Evolutionary conservation across 2,797 vertebrate genomes (phyloP), one percentile per base, ranked within the genome.

Genomic region (Clarias platycephalus): DNA sequence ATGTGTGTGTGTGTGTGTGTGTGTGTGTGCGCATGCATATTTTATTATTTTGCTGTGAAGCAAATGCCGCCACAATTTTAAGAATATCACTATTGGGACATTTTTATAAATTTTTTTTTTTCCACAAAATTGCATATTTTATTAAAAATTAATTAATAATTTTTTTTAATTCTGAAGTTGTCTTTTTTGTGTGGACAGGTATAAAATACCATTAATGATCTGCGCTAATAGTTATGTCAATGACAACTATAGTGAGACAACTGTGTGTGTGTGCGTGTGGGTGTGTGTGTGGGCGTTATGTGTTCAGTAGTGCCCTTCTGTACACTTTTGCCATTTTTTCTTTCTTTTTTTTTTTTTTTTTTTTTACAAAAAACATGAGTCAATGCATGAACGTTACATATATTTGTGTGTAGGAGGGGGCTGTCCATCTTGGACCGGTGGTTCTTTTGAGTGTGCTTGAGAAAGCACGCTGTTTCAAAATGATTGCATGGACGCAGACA

Each of bases 391-490:
- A 40, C 58, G 75, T 31, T 40, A 40, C 1, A 1, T 26, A 26
- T 67, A 31, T 70, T 68, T 58, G 26, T 44, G 76, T 57, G 88
- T 87, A 80, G 86, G 88, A 77, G 88, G 88, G 88, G 88, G 84
- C 49, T 10, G 84, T 89, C 88, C 86, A 81, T 83, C 74, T 24
- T 8, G 57, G 63, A 49, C 75, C 55, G 67, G 68, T 20, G 83
- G 67, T 76, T 88, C 84, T 1, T n/a, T 66, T 67, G 53, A 82
- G 37, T 40, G 76, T 79, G 80, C 18, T 66, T 58, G 37, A 78
- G 71, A 31, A 40, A 67, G 58, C 53, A 64, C 22, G 7, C 0
- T 31, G 64, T 71, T 67, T 86, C 72, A 62, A 28, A 81, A 84
- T 55, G 70, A 72, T 37, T 86, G 15, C 5, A 13, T 60, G 57